Evolutionary conservation across 2,797 vertebrate species (phyloP).

Genomic region (Spinibarbus caldwelli): DNA sequence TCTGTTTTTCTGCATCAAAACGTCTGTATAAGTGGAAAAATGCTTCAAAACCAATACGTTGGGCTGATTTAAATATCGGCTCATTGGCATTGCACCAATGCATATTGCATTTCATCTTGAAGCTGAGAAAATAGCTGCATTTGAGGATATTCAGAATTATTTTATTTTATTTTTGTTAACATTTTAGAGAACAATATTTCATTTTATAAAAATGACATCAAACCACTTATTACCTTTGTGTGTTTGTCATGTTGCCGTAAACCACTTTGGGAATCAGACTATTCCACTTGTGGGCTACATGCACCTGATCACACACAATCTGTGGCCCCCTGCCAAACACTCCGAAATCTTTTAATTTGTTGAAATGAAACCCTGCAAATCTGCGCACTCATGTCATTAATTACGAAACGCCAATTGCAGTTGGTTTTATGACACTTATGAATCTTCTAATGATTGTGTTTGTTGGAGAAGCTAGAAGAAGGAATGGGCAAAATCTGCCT

Average conservation of each 20-base stretch:
- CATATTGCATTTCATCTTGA: not conserved
- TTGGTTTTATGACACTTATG: slow-evolving; percentile 59
- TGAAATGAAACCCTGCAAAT: slow-evolving; percentile 55
- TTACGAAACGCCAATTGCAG: slow-evolving; percentile 53
- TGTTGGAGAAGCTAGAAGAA: slow-evolving; percentile 52
- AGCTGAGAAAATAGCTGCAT: not conserved
- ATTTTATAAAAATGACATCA: slow-evolving; percentile 66
- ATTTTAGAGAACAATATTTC: not conserved
- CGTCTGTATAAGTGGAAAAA: slow-evolving; percentile 33
- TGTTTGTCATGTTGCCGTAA: slow-evolving; percentile 74
- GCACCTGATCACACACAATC: slow-evolving; percentile 82
- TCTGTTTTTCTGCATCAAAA: slow-evolving; percentile 48
- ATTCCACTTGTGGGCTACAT: slow-evolving; percentile 81
- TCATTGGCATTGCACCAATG: not conserved
- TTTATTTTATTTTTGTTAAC: not conserved
- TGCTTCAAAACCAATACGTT: not conserved
- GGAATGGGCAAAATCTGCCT: slow-evolving; percentile 63
- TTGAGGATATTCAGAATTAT: not conserved
- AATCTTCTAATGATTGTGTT: slow-evolving; percentile 57
- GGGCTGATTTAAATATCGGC: slow-evolving; percentile 7
- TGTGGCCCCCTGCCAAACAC: slow-evolving; percentile 75
- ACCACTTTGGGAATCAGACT: slow-evolving; percentile 80
- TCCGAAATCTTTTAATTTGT: slow-evolving; percentile 65
- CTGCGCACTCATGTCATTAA: slow-evolving; percentile 54
- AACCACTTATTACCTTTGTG: slow-evolving; percentile 69